Evolutionary conservation across 64 coral and sea anemone genomes (phyloP), one percentile per base, ranked within the genome.

Genomic region (Orbicella faveolata): DNA sequence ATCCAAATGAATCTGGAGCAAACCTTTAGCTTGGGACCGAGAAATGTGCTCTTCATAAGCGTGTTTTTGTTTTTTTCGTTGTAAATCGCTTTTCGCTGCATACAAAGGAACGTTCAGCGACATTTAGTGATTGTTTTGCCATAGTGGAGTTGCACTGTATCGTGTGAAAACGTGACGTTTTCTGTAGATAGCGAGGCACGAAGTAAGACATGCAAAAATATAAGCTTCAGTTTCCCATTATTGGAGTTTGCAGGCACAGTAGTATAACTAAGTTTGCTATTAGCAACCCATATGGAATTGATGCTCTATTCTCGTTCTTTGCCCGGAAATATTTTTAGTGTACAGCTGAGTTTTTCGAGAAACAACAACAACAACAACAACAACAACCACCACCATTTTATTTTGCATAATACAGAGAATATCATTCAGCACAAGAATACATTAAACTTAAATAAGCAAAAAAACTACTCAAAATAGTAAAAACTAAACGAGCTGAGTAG

Each of bases 241-340:
- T 26, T 0, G 67, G 21, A 11, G 25, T 26, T 70, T 33, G 11
- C 21, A 70, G 10, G 21, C 25, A 26, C 21, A 70, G 25, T 9
- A 59, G 10, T 14, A 59, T 59, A 59, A 16, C 55, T 59, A 59
- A 59, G 15, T 14, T 59, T 12, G n/a, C 1, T n/a, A 70, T 69
- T 74, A 34, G 72, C 72, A 74, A 74, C 33, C 72, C 72, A 74
- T 74, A 74, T 8, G 72, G 33, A 74, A 74, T 74, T 11, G 72
- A 74, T 13, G 33, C 33, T 35, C 14, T 26, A 74, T 74, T 74
- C 72, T 34, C 72, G 15, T 34, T 74, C 26, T 36, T 34, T 59
- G 0, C 44, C 44, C 44, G 44, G 44, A 48, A 48, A 48, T 5
- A 48, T 48, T 48, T 41, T 48, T 48, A 48, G 44, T 48, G 44